Base-by-base conservation (phyloP, 1,140 invertebrate species). In the Zophobas morio region DNA sequence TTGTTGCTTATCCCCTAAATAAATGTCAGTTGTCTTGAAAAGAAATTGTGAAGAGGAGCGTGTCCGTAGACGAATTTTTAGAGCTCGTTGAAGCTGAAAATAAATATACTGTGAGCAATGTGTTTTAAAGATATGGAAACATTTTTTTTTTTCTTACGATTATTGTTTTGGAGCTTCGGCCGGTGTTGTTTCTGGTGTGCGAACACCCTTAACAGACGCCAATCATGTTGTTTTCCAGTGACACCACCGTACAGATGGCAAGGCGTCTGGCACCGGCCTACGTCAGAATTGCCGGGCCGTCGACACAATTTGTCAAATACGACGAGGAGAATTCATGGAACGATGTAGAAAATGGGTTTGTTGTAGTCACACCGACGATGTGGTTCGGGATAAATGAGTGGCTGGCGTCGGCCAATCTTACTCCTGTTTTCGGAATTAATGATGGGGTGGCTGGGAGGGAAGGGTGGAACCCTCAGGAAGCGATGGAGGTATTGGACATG, bases 221-320 rank as follows among this genome's bases (percentile, higher is more conserved):
- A 20, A 20, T 20, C 20, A 20, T 20, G 20, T 20, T 20, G 20
- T 39, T 66, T 82, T 87, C 53, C 84, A 89, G 89, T 47, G 86
- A 87, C 79, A 84, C 87, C 81, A 87, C 88, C 70, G 78, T 87
- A 20, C 87, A 88, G 72, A 89, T 93, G 87, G 90, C 89, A 0
- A 88, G 87, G 76, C 89, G 89, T 4, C 81, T 93, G 6, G 86
- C 88, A 4, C 92, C 92, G 1, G 89, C 90, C 0, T 92, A 89
- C 81, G 82, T 93, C 4, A 87, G 91, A 6, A 87, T 93, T 34
- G 89, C 88, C 35, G 91, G 91, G 8, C 87, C 90, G 0, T 88
- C 87, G 70, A 90, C 89, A n/a, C 84, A 87, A 1, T 86, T 86
- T 40, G 86, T 89, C 57, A 85, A 85, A 20, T 90, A 90, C 74